Evolutionary conservation across 1,140 invertebrate genomes (phyloP).

Genomic region (Drosophila santomea): DNA sequence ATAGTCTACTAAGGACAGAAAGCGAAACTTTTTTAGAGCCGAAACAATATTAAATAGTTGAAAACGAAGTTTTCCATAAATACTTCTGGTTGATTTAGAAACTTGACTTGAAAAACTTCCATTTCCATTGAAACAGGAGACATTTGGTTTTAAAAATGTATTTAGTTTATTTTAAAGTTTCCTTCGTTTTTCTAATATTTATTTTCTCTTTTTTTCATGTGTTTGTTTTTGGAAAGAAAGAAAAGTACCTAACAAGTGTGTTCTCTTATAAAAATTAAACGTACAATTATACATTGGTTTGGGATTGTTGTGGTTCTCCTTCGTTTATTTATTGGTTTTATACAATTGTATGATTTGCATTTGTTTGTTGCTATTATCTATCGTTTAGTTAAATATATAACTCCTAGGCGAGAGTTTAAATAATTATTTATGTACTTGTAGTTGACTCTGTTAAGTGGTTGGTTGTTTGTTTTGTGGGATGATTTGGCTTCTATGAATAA

Average conservation of each 20-base stretch:
- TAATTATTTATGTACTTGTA: conserved; percentile 67
- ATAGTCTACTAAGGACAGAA: no score
- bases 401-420: conserved; percentile 61
- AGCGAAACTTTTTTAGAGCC: no score
- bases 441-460: conserved; percentile 57
- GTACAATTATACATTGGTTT: conserved; percentile 65
- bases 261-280: conserved; percentile 71
- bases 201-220: conserved; percentile 47
- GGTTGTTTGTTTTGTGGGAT: conserved; percentile 37
- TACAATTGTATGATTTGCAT: conserved; percentile 51
- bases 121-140: neutral
- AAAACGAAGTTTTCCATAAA: no score
- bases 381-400: conserved; percentile 57
- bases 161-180: conserved; percentile 43
- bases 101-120: no score
- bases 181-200: conserved; percentile 59
- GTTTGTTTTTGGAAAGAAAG: conserved; percentile 57
- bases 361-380: conserved; percentile 44
- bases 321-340: conserved; percentile 48
- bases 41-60: no score
- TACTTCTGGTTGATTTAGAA: no score
- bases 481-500: conserved; percentile 71
- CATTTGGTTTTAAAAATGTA: conserved; percentile 37
- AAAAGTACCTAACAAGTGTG: conserved; percentile 69
- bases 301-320: conserved; percentile 33